Base-by-base conservation (phyloP, 1,140 invertebrate species). In the Sinella curviseta region DNA sequence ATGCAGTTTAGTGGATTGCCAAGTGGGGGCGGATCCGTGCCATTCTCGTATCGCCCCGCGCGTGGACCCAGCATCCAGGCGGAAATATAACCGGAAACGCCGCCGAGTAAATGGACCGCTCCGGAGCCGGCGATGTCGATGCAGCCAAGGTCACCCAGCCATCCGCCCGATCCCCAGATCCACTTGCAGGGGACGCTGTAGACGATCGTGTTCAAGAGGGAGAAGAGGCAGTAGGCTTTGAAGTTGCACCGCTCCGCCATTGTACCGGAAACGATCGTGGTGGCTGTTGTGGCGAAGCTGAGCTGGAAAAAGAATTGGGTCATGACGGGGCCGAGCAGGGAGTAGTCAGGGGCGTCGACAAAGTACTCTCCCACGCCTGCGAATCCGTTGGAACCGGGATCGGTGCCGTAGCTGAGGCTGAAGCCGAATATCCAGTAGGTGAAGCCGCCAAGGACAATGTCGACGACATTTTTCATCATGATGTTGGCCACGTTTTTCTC, bases 341-440 rank as follows among this genome's bases (percentile, higher is more conserved):
- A 70, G 36, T 70, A 74, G 0, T 81, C 75, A 4, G 39, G 84
- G 84, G 87, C 82, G 81, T 90, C 88, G 24, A 90, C 86, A 31
- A 89, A 87, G 77, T 89, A 90, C 74, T 87, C 85, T 0, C 89
- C 89, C n/a, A 89, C 76, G 0, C 94, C 83, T 92, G 90, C 83
- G 93, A 93, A 77, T 4, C 92, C 90, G 86, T 94, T 96, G 0
- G 89, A 92, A 0, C 89, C 86, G 0, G 89, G 84, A 31, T 91
- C 90, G 16, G 90, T 88, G 0, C 95, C 95, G 84, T 96, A 97
- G 57, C 94, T 96, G 84, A 97, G 89, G 0, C 93, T 95, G 86
- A 95, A 98, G 0, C 96, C 96, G 85, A 97, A 96, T 28, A 94
- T 89, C 96, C 96, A 98, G 87, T 97, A 98, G 0, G 95, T 96